phyloP scores from a whole-genome alignment of 2,113 vertebrate genomes.

The Bostrychus sinensis region DNA sequence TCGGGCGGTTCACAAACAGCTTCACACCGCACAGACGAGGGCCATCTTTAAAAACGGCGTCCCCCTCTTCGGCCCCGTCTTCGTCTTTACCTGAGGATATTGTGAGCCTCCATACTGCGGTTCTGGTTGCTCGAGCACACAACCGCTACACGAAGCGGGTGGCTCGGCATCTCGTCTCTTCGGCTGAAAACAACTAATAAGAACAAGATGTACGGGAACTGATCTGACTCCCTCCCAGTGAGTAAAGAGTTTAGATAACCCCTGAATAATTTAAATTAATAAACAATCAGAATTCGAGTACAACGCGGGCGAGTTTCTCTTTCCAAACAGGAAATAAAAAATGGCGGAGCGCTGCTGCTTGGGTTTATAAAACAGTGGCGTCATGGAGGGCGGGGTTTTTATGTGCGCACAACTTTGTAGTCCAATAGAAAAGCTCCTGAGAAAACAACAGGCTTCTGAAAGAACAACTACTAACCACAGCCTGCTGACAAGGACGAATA shows the following conservation, averaged over 20 bases:
- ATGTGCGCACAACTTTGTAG: conserved; percentile 9
- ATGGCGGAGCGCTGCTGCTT: conserved; percentile 55
- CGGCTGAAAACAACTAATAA: conserved; percentile 51
- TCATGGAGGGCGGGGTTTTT: conserved; percentile 40
- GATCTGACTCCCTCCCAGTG: conserved; percentile 4
- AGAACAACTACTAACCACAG: background rate
- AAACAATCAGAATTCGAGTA: conserved; percentile 8
- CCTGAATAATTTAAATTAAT: background rate
- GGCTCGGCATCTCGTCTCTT: conserved; percentile 84
- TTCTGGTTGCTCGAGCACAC: conserved; percentile 99
- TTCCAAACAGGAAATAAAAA: conserved; percentile 63
- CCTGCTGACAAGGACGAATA: no score
- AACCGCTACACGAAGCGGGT: conserved; percentile 91
- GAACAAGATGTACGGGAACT: conserved; percentile 8
- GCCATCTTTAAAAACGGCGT: no score
- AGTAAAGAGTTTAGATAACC: background rate
- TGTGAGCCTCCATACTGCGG: conserved; percentile 99
- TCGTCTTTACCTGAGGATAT: conserved; percentile 94
- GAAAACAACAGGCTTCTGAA: background rate
- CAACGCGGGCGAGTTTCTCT: background rate
- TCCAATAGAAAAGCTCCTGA: background rate
- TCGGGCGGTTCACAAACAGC: conserved; percentile 11
- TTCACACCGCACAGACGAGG: conserved; percentile 10
- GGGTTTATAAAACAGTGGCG: conserved; percentile 47
- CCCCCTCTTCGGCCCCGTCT: conserved; percentile 29